Base-by-base conservation (phyloP, 1,140 invertebrate genomes). In the Panagrolaimus sp. region DNA sequence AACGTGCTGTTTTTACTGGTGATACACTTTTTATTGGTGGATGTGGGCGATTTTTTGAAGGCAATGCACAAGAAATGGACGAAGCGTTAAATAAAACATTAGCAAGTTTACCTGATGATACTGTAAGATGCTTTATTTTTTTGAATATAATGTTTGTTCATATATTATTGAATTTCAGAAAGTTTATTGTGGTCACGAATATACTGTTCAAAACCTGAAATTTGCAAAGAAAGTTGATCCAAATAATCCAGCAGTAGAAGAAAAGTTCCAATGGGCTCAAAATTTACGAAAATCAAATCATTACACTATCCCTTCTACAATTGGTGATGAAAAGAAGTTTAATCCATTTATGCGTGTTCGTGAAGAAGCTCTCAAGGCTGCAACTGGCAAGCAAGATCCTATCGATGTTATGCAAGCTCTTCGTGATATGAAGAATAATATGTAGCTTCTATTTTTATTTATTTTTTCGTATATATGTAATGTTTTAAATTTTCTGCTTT, bases 141-240 rank as follows among this genome's bases (percentile, higher is more conserved):
- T 25, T 72, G 16, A 5, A 11, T n/a, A n/a, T n/a, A n/a, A 73
- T 51, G 64, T 66, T 73, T 20, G 75, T 9, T 48, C n/a, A n/a
- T n/a, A 66, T 43, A 20, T 48, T 66, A 46, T 44, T 9, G 0
- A 2, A 38, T 51, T 72, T 51, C 31, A 90, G 89, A 88, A 89
- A 84, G 92, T 98, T 0, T 98, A 90, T 84, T 97, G 93, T 85
- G 96, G 96, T 0, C 96, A 99, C 85, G 96, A 98, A 83, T 98
- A 98, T 81, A 92, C 93, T 0, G 82, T 90, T 9, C 88, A 88
- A 74, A 99, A 98, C 85, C 86, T 98, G 48, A 89, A 90, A 76
- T 99, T 92, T 87, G 93, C 90, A 0, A 80, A 87, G 14, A 86
- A 88, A 76, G 91, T 98, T 2, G 95, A 98, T 80, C 90, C 91